Conservation (phyloP, 2,113 vertebrate species). For the Seriola quinqueradiata region DNA sequence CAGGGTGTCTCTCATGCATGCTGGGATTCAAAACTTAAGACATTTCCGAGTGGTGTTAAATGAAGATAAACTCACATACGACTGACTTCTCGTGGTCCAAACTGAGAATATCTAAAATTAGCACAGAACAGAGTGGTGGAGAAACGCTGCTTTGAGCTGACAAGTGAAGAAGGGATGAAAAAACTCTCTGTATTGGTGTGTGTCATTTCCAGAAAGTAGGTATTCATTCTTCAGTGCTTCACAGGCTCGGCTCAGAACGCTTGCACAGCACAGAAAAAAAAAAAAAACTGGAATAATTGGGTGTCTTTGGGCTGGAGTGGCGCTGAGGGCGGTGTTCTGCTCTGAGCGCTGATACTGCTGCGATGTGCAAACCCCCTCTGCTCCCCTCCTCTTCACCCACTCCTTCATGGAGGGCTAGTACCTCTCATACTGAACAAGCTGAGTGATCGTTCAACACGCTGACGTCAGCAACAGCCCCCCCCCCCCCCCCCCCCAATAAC, state of each 20-base stretch:
- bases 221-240: slow-evolving; percentile 60
- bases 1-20: too few relatives aligned
- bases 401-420: slow-evolving; percentile 44
- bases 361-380: background rate
- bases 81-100: background rate
- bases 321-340: slow-evolving; percentile 53
- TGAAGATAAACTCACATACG: background rate
- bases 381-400: background rate
- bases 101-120: slow-evolving; percentile 18
- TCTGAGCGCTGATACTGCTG: slow-evolving; percentile 22
- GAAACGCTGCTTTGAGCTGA: slow-evolving; percentile 17
- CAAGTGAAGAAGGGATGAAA: slow-evolving; percentile 6
- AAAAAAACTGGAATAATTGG: slow-evolving; percentile 49
- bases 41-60: too few relatives aligned
- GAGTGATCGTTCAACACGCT: slow-evolving; percentile 55
- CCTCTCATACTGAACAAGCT: slow-evolving; percentile 50
- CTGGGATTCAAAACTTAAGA: too few relatives aligned
- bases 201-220: slow-evolving; percentile 56
- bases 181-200: background rate
- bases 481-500: too few relatives aligned
- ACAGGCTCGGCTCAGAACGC: too few relatives aligned
- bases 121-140: background rate
- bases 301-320: slow-evolving; percentile 34
- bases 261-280: slow-evolving; percentile 11
- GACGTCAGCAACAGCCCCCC: slow-evolving; percentile 49